phyloP scores from a whole-genome alignment of 2,113 vertebrate genomes.

The Rhea americana region DNA sequence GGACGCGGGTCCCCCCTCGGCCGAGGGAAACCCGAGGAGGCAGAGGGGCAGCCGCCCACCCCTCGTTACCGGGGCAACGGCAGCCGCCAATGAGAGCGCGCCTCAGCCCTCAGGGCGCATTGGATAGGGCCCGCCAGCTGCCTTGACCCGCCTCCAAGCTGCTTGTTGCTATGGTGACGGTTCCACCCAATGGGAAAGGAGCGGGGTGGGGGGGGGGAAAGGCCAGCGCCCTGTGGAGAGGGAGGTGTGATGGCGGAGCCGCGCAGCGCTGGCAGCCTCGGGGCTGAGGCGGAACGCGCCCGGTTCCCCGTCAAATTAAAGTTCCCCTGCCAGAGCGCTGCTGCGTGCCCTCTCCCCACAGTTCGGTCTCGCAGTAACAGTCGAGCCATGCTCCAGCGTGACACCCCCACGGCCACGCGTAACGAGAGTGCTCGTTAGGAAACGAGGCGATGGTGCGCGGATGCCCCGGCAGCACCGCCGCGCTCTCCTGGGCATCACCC shows the following conservation, averaged over 20 bases:
- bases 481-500: no score
- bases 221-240: rapidly evolving
- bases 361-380: no score
- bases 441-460: no score
- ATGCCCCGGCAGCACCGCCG: no score
- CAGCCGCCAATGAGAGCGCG: background rate
- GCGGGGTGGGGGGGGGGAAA: background rate
- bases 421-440: no score
- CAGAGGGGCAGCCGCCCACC: background rate
- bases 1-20: rapidly evolving
- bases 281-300: no score
- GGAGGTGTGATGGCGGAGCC: background rate
- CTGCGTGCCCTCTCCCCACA: background rate
- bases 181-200: background rate
- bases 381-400: background rate
- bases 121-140: rapidly evolving
- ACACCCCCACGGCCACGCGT: no score
- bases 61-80: rapidly evolving
- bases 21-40: background rate
- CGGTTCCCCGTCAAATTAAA: no score
- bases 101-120: rapidly evolving
- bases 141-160: background rate
- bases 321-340: background rate
- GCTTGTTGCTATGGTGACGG: background rate
- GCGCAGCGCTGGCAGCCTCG: background rate